phyloP scores from a whole-genome alignment of 2,113 vertebrate species.

The Hemiprocne comata region DNA sequence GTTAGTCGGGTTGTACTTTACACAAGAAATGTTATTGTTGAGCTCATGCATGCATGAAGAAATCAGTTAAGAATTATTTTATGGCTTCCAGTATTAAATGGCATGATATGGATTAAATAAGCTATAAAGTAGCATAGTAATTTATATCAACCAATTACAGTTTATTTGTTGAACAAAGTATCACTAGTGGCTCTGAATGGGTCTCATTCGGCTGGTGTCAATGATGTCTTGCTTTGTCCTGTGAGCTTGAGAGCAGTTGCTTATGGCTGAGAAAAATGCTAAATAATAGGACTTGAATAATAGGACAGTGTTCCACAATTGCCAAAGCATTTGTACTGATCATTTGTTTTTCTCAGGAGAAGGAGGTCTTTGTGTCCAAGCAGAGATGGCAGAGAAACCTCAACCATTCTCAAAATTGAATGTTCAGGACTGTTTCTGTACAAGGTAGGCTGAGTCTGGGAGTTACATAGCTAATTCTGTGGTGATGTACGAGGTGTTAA shows the following conservation, averaged over 20 bases:
- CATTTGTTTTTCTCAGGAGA: neutral
- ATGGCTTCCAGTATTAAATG: neutral
- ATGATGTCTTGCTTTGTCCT: neutral
- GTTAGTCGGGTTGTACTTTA: neutral
- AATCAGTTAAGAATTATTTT: neutral
- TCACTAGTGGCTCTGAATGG: neutral
- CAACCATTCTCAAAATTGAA: neutral
- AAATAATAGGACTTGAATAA: neutral
- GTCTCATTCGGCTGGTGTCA: neutral
- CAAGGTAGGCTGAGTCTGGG: neutral
- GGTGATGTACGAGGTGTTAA: neutral
- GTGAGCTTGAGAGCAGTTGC: neutral
- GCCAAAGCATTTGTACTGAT: neutral
- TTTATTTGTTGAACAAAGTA: neutral
- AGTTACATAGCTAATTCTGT: neutral
- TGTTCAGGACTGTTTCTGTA: neutral
- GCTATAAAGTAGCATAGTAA: neutral
- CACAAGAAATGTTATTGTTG: neutral
- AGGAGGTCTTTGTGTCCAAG: neutral
- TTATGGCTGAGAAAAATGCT: neutral
- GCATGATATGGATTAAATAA: neutral
- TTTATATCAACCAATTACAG: neutral
- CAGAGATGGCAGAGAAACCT: neutral
- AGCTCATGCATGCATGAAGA: neutral
- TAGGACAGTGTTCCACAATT: neutral